Conservation (phyloP, 2,113 vertebrate species). For the Lipotes vexillifer region DNA sequence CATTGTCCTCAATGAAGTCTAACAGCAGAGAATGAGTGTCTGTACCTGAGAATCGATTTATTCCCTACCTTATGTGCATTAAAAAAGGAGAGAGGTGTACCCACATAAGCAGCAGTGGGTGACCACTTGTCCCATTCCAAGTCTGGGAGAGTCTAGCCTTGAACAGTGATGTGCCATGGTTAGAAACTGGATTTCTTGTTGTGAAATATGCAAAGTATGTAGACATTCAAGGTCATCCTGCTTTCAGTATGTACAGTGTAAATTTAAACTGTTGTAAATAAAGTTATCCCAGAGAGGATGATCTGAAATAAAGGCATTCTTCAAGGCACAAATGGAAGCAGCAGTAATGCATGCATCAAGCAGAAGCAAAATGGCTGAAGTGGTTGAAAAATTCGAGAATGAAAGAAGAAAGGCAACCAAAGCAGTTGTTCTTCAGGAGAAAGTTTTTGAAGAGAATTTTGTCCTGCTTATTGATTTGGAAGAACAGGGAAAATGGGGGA, state of each 20-base stretch:
- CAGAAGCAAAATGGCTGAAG: neutral
- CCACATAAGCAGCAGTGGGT: neutral
- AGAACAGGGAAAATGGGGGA: neutral
- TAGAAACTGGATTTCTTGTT: neutral
- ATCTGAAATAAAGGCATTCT: neutral
- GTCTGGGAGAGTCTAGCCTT: neutral
- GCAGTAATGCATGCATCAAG: neutral
- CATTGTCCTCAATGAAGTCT: neutral
- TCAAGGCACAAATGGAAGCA: neutral
- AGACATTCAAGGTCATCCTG: neutral
- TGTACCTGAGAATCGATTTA: neutral
- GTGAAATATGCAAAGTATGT: neutral
- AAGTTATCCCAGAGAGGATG: neutral
- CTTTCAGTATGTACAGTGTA: neutral
- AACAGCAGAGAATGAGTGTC: neutral
- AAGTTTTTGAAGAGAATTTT: neutral
- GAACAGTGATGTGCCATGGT: neutral
- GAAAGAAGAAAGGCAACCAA: neutral
- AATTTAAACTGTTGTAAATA: neutral
- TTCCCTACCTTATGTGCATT: neutral
- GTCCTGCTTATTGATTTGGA: neutral
- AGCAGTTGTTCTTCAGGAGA: neutral
- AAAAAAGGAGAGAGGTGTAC: neutral
- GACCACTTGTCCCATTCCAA: neutral
- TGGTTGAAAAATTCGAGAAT: neutral